Conservation (phyloP, 2,888 invertebrate species). For the Agrochola lychnidis region DNA sequence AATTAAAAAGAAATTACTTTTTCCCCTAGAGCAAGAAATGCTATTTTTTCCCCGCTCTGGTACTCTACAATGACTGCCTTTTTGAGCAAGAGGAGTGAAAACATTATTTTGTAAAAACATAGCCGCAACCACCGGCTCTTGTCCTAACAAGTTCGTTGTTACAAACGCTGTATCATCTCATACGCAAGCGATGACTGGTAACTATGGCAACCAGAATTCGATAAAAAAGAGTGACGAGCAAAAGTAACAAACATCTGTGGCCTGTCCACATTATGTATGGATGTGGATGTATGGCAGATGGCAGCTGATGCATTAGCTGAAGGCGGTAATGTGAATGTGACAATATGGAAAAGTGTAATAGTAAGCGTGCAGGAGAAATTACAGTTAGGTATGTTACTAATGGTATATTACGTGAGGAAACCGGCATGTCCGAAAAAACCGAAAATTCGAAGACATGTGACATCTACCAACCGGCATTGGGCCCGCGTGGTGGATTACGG, state of each 20-base stretch:
- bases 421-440: no score
- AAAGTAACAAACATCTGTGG: conserved; percentile 55
- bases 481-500: no score
- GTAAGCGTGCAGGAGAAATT: not conserved
- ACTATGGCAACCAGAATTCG: conserved; percentile 45
- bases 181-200: conserved; percentile 50
- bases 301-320: conserved; percentile 24
- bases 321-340: conserved; percentile 19
- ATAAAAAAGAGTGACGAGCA: conserved; percentile 65
- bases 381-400: no score
- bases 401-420: no score
- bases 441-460: no score
- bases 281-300: not conserved
- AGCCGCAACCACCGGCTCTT: not conserved
- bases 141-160: conserved; percentile 21
- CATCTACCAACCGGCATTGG: no score
- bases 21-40: no score
- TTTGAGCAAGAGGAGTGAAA: no score
- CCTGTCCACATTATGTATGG: conserved; percentile 50
- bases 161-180: conserved; percentile 54
- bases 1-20: no score
- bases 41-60: no score
- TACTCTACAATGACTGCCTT: no score
- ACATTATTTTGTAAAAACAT: conserved; percentile 6
- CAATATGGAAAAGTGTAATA: conserved; percentile 13